Evolutionary conservation across 2,888 invertebrate genomes (phyloP).

Genomic region (Eristalinus aeneus): DNA sequence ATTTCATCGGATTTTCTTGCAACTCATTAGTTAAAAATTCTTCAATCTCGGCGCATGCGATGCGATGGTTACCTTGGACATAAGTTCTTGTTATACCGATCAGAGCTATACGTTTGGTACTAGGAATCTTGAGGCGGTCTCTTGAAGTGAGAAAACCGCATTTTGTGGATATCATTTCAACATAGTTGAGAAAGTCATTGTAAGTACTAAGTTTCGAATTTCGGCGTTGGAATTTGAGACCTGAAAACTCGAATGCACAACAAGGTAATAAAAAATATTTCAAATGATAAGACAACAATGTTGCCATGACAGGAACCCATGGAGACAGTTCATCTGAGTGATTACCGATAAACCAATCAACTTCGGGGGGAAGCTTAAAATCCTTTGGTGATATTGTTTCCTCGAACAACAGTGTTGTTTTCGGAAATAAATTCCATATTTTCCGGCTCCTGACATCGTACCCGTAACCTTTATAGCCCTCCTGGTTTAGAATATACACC

Average conservation of each 20-base stretch:
- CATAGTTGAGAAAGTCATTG: slow-evolving; percentile 86
- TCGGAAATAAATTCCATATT: slow-evolving; percentile 92
- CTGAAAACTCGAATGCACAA: slow-evolving; percentile 95
- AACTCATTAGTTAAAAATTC: slow-evolving; percentile 69
- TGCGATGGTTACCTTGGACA: background rate
- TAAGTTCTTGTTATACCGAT: slow-evolving; percentile 83
- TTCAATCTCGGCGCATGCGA: background rate
- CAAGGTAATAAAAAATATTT: slow-evolving; percentile 96
- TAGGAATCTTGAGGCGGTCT: slow-evolving; percentile 97
- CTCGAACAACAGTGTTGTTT: slow-evolving; percentile 83
- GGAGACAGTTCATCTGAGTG: slow-evolving; percentile 99
- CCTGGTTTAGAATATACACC: slow-evolving; percentile 90
- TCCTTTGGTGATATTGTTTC: slow-evolving; percentile 82
- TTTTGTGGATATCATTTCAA: slow-evolving; percentile 83
- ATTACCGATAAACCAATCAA: slow-evolving; percentile 98
- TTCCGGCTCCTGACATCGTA: slow-evolving; percentile 92
- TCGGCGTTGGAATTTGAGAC: slow-evolving; percentile 89
- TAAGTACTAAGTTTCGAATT: slow-evolving; percentile 89
- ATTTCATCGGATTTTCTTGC: slow-evolving; percentile 83
- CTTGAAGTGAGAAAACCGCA: slow-evolving; percentile 89
- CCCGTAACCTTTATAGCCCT: slow-evolving; percentile 92
- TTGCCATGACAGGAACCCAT: slow-evolving; percentile 97
- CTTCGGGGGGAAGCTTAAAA: slow-evolving; percentile 83
- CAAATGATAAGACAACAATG: slow-evolving; percentile 87
- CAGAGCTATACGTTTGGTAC: slow-evolving; percentile 94